Percentiles rank a stretch among this genome's conserved stretches.
Conservation (phyloP, 2,888 invertebrate species). For the Drosophila mercatorum region DNA sequence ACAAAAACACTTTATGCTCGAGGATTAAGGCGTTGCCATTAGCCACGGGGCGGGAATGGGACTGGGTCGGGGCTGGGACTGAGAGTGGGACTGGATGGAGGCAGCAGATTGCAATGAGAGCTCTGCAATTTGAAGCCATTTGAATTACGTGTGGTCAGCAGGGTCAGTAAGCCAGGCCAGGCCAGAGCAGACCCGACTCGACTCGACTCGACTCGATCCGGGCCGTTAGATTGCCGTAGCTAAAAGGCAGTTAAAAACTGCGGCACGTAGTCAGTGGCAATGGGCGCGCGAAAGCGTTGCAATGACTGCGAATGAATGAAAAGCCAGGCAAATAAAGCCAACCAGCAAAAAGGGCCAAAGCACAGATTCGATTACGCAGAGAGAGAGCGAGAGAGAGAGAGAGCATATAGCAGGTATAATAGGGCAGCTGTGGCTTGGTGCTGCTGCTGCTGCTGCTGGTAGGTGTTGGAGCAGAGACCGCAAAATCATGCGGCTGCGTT, state of each 20-base stretch:
- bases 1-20: slow-evolving; percentile 45
- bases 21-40: slow-evolving; percentile 14
- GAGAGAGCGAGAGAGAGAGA: background rate
- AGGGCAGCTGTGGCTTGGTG: background rate
- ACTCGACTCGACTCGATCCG: background rate
- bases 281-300: slow-evolving; percentile 70
- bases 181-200: no score
- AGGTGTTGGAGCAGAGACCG: slow-evolving; percentile 46
- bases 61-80: background rate
- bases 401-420: slow-evolving; percentile 32
- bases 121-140: slow-evolving; percentile 55
- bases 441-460: background rate
- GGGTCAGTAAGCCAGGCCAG: slow-evolving; percentile 20
- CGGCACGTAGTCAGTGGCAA: slow-evolving; percentile 66
- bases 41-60: background rate
- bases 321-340: slow-evolving; percentile 62
- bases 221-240: slow-evolving; percentile 33
- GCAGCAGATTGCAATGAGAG: slow-evolving; percentile 9
- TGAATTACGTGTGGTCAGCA: slow-evolving; percentile 62
- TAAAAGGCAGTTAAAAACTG: slow-evolving; percentile 71
- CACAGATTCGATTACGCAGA: slow-evolving; percentile 57
- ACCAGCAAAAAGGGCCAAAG: slow-evolving; percentile 37
- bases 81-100: slow-evolving; percentile 8
- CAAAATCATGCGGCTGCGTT: slow-evolving; percentile 69
- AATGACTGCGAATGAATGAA: slow-evolving; percentile 65